A percentile compares a stretch with the other conserved stretches of the same genome.
Evolutionary conservation across 2,113 vertebrate genomes (phyloP).

Genomic region (Hypomesus transpacificus): DNA sequence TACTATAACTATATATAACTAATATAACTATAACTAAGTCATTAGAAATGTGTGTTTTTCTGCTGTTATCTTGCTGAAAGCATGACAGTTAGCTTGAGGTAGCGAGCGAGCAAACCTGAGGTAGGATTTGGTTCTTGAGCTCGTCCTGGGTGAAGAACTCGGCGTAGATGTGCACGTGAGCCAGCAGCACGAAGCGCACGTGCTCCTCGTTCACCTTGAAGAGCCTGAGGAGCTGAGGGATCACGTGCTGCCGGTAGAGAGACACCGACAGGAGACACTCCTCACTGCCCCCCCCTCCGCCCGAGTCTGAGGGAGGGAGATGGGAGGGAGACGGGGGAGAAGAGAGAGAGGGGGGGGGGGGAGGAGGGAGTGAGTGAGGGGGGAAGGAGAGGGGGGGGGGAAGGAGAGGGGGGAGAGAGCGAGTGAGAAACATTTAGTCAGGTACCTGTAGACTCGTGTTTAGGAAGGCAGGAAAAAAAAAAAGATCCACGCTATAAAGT

Average conservation of each 20-base stretch:
- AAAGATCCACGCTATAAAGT: too few species aligned
- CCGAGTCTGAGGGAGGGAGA: slow-evolving; percentile 65
- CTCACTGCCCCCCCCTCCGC: slow-evolving; percentile 61
- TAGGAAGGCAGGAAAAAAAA: too few species aligned
- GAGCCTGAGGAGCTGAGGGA: slow-evolving; percentile 87
- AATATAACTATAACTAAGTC: too few species aligned
- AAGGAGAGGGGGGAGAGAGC: not conserved
- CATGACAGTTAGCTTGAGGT: too few species aligned
- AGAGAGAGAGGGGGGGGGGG: not conserved
- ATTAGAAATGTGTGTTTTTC: too few species aligned
- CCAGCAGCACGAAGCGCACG: slow-evolving; percentile 84
- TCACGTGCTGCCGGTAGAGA: slow-evolving; percentile 83
- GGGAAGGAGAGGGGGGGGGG: too few species aligned
- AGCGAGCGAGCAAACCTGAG: slow-evolving; percentile 76
- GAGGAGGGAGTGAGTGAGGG: slow-evolving; percentile 40
- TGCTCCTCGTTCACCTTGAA: slow-evolving; percentile 94
- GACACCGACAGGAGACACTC: slow-evolving; percentile 82
- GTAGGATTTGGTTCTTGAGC: slow-evolving; percentile 87
- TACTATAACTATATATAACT: too few species aligned
- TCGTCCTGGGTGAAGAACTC: slow-evolving; percentile 86
- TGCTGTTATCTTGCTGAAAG: too few species aligned
- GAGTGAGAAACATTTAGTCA: not conserved
- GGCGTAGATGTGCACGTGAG: slow-evolving; percentile 86
- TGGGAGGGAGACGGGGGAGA: not conserved
- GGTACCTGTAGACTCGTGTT: too few species aligned